Conservation (phyloP, 1,140 invertebrate genomes). For the Ceratina japonica region DNA sequence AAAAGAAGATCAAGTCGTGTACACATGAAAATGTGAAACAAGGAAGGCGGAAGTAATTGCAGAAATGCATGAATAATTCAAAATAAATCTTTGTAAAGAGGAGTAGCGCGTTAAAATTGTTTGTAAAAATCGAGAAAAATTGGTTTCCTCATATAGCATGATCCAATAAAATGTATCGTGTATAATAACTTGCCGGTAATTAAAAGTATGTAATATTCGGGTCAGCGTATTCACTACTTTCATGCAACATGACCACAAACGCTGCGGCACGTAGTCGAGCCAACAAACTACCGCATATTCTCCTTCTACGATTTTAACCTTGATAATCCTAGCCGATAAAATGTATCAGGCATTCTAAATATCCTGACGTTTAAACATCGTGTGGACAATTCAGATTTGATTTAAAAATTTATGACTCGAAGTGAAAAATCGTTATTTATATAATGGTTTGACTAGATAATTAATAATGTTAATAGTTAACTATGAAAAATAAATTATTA, state of each 20-base stretch:
- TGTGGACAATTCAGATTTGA: background rate
- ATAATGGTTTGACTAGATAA: too few relatives aligned
- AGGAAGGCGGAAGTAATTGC: background rate
- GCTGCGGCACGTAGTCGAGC: conserved; percentile 33
- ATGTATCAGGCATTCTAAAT: background rate
- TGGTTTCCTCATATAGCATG: background rate
- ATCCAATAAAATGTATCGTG: background rate
- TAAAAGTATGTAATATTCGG: background rate
- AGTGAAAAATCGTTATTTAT: too few relatives aligned
- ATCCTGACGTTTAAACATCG: background rate
- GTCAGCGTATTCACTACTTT: conserved; percentile 6
- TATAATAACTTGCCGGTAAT: background rate
- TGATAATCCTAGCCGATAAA: background rate
- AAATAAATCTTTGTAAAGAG: background rate
- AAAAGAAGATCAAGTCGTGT: background rate
- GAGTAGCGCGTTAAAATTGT: too few relatives aligned
- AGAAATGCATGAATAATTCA: background rate
- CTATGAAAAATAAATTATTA: too few relatives aligned
- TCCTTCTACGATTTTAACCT: background rate
- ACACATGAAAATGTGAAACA: background rate
- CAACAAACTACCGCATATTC: conserved; percentile 26
- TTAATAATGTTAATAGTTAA: too few relatives aligned
- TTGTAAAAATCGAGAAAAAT: background rate
- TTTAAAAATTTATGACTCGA: too few relatives aligned
- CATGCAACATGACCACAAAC: background rate